Conservation (phyloP, 2,113 vertebrate genomes). For the Ophthalmolycus amberensis region DNA sequence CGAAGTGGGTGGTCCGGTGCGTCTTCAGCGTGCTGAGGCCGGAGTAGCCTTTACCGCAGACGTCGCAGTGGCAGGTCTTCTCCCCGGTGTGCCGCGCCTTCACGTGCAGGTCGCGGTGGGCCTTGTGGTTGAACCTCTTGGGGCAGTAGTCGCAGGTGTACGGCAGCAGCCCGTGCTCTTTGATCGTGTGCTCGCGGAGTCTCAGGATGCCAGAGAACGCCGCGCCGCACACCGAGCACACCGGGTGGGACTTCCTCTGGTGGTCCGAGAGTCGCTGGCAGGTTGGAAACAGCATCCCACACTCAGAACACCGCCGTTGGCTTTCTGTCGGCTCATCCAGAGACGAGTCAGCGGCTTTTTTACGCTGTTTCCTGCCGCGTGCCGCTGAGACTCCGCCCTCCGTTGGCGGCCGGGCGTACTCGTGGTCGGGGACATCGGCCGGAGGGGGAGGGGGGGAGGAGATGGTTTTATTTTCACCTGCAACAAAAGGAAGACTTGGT, state of each 20-base stretch:
- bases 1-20: conserved; percentile 57
- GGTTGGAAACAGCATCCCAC: conserved; percentile 61
- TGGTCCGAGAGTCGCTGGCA: conserved; percentile 47
- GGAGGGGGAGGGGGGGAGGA: not conserved
- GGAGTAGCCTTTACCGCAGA: conserved; percentile 67
- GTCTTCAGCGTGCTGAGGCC: conserved; percentile 56
- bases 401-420: conserved; percentile 26
- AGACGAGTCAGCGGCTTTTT: fast-evolving
- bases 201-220: conserved; percentile 39
- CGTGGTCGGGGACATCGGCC: conserved; percentile 35
- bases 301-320: conserved; percentile 21
- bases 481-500: not conserved
- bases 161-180: conserved; percentile 58
- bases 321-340: not conserved
- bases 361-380: not conserved
- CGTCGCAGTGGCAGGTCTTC: conserved; percentile 64
- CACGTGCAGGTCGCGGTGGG: conserved; percentile 61
- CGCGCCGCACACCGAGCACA: conserved; percentile 33
- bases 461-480: conserved; percentile 31
- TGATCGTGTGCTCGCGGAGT: conserved; percentile 49
- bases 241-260: conserved; percentile 44
- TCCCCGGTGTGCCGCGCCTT: conserved; percentile 62
- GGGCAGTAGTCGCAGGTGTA: conserved; percentile 68
- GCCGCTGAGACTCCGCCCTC: not conserved
- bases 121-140: conserved; percentile 67